phyloP scores from a whole-genome alignment of 2,888 invertebrate genomes.

The Hecatera dysodea region DNA sequence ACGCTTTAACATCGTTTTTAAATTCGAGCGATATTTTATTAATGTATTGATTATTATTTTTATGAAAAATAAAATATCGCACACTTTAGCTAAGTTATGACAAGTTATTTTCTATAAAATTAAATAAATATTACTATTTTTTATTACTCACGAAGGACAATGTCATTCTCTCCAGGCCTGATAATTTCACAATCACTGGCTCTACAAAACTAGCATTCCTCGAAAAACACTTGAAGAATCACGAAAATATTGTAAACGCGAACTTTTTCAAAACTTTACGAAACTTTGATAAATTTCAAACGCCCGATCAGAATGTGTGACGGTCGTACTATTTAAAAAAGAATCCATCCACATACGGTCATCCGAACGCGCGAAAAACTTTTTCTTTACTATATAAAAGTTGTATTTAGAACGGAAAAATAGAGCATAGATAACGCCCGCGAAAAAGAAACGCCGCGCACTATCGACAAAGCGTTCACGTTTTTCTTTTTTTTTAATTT shows the following conservation, averaged over 20 bases:
- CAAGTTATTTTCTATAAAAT: background rate
- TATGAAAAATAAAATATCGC: background rate
- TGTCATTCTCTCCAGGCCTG: slow-evolving; percentile 88
- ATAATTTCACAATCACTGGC: slow-evolving; percentile 76
- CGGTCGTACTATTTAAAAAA: slow-evolving; percentile 45
- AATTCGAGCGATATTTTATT: slow-evolving; percentile 5
- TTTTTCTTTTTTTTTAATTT: slow-evolving; percentile 82
- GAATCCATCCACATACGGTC: slow-evolving; percentile 50
- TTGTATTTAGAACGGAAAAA: slow-evolving; percentile 81
- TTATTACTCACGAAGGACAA: slow-evolving; percentile 89
- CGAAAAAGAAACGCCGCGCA: slow-evolving; percentile 84
- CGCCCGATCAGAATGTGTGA: slow-evolving; percentile 42
- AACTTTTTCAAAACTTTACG: slow-evolving; percentile 52
- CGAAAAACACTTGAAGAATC: slow-evolving; percentile 47
- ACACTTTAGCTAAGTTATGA: background rate
- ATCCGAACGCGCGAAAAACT: slow-evolving; percentile 65
- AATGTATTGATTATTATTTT: background rate
- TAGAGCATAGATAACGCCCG: slow-evolving; percentile 81
- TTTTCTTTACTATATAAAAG: slow-evolving; percentile 71
- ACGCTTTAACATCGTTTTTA: slow-evolving; percentile 6
- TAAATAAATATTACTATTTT: slow-evolving; percentile 21
- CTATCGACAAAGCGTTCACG: slow-evolving; percentile 88
- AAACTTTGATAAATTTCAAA: slow-evolving; percentile 61
- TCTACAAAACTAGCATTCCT: slow-evolving; percentile 72
- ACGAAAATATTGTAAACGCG: slow-evolving; percentile 29